Base-by-base conservation (phyloP, 1,140 invertebrate species). In the Drosophila carrolli region DNA sequence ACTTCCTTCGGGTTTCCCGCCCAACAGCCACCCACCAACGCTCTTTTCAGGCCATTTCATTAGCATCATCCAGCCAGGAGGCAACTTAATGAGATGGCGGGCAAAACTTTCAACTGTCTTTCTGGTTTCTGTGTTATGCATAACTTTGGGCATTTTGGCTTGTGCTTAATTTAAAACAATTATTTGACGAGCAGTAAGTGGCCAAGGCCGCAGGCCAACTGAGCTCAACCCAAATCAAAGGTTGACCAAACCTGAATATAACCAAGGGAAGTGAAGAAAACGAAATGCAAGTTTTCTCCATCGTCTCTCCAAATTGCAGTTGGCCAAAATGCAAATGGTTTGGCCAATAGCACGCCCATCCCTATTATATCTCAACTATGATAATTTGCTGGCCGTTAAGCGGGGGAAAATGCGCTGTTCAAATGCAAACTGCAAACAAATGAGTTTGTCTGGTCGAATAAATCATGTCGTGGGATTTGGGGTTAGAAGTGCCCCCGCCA, bases 151-250 rank as follows among this genome's bases (percentile, higher is more conserved):
- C 84, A 78, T 79, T 81, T 81, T 70, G 72, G 80, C 78, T 75
- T 89, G 84, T 71, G 84, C 78, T 88, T 83, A 83, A 88, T 88
- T 88, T 88, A 88, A 88, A 88, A 88, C 83, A 88, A 88, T 88
- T 88, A 88, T 89, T 88, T 88, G 77, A 56, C 63, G 53, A 74
- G 74, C 63, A 63, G 66, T 75, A 79, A 75, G 75, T 83, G 75
- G 70, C 68, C 75, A 48, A 47, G 37, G 50, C 76, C 62, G 71
- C 74, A 70, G 65, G 75, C 62, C 72, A 71, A 58, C 53, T 58
- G 14, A 27, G 66, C 66, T 29, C 43, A 76, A 67, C 62, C 50
- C 74, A 44, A 74, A 53, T 68, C 63, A 68, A 75, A 57, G 58
- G 53, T 72, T 44, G 58, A 46, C 23, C 47, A 32, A 57, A 56